phyloP scores from a whole-genome alignment of 2,797 vertebrate species.

The Tokudaia muenninki region DNA sequence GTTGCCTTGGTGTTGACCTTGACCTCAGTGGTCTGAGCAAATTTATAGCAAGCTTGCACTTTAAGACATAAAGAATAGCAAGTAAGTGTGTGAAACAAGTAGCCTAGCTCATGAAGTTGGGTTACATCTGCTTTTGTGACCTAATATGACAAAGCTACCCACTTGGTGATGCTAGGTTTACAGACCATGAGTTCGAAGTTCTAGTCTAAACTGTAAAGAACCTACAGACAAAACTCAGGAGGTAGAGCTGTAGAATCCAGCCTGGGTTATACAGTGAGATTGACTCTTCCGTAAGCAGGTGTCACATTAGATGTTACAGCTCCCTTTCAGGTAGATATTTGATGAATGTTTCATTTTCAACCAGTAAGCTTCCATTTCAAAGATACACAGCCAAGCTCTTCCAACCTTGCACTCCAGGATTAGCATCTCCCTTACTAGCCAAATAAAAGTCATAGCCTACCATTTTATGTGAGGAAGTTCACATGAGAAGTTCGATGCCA shows the following conservation, averaged over 20 bases:
- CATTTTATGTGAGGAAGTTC: background rate
- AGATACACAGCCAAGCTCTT: background rate
- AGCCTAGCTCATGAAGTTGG: background rate
- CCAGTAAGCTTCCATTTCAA: slow-evolving; percentile 3
- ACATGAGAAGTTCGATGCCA: slow-evolving; percentile 46
- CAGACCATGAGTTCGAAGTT: slow-evolving; percentile 32
- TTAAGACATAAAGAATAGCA: slow-evolving; percentile 30
- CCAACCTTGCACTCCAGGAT: background rate
- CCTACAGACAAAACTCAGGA: background rate
- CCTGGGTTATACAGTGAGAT: background rate
- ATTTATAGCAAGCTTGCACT: background rate
- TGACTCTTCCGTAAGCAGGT: background rate
- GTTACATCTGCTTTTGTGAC: background rate
- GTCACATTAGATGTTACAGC: background rate
- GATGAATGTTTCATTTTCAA: slow-evolving; percentile 3
- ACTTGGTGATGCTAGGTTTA: slow-evolving; percentile 21
- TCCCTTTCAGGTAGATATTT: background rate
- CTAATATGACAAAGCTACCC: background rate
- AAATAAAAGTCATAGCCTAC: slow-evolving; percentile 31
- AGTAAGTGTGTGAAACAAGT: background rate
- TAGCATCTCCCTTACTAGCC: slow-evolving; percentile 33
- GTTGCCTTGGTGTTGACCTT: background rate
- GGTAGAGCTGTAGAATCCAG: background rate
- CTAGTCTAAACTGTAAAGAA: slow-evolving; percentile 12
- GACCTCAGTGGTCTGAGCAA: slow-evolving; percentile 1